Evolutionary conservation across 2,797 vertebrate species (phyloP).

Genomic region (Columba guinea): DNA sequence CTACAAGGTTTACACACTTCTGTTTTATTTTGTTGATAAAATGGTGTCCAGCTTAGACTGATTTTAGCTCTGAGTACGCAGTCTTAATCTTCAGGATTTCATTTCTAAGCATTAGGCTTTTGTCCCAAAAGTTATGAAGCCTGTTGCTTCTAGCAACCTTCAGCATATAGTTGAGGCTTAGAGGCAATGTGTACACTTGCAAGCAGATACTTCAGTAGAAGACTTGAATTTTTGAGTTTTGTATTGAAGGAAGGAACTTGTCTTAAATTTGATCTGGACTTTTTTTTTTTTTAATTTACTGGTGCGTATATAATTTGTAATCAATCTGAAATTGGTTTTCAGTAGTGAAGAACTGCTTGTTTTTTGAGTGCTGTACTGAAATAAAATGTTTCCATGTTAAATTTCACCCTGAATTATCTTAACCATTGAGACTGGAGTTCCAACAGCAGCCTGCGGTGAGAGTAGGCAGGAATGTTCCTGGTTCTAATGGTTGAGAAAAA

Average conservation of each 20-base stretch:
- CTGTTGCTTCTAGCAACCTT: slow-evolving; percentile 11
- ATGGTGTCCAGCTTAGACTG: background rate
- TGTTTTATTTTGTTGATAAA: slow-evolving; percentile 28
- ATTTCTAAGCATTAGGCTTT: slow-evolving; percentile 42
- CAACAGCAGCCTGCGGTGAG: background rate
- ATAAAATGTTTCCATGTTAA: background rate
- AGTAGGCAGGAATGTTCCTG: background rate
- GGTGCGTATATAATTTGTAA: background rate
- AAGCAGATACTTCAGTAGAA: background rate
- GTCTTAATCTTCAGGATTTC: slow-evolving; percentile 24
- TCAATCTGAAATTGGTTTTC: background rate
- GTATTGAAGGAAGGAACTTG: background rate
- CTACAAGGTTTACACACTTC: background rate
- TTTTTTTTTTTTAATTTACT: background rate
- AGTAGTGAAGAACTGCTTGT: background rate
- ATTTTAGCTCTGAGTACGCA: slow-evolving; percentile 8
- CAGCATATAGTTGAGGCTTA: background rate
- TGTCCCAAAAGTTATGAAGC: background rate
- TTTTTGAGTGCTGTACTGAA: background rate
- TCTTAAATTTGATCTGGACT: background rate
- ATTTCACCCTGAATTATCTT: background rate
- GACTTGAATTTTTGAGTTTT: background rate
- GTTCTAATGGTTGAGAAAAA: background rate
- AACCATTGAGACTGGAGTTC: background rate
- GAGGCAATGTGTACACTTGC: background rate